Evolutionary conservation across 2,888 invertebrate genomes (phyloP), one percentile per base, ranked within the genome.

Genomic region (Thymelicus acteon): DNA sequence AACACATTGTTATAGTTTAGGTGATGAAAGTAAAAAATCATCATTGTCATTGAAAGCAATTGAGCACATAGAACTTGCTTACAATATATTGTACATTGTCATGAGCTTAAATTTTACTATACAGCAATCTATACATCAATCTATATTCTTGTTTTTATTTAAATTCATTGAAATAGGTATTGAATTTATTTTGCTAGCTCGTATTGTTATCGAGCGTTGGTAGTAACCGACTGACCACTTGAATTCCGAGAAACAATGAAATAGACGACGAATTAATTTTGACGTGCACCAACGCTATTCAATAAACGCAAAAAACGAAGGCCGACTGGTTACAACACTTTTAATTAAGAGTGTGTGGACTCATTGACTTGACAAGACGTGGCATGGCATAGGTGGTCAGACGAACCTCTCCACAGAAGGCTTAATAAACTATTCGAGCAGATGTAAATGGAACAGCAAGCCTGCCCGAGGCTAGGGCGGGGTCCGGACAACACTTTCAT

Each of bases 401-500:
- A 24, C 68, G 77, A 78, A 80, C 78, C 78, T 80, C 84, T 82
- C 82, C 79, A 90, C 89, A 89, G 89, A 89, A 92, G 90, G 88
- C 88, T 90, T 87, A 90, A 91, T 92, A 91, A 92, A 92, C 85
- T 91, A 91, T 85, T 86, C 82, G 87, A 91, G 91, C 90, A 91
- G 92, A 93, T 93, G 92, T 91, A 92, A 93, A 92, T 93, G 89
- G 92, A 91, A 85, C 92, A 87, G 83, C 81, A 84, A 87, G 85
- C 78, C 70, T 75, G 89, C 92, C 87, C 87, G 90, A 90, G 92
- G 93, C 91, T 90, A 89, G 92, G 93, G 93, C 93, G 93, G 92
- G 92, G 92, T 87, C 85, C 89, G 87, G 81, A 91, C 90, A 91
- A 92, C 93, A 93, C 93, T 93, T 92, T 93, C 93, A 92, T 92